Evolutionary conservation across 2,888 invertebrate species (phyloP).

Genomic region (Neoaliturus tenellus): DNA sequence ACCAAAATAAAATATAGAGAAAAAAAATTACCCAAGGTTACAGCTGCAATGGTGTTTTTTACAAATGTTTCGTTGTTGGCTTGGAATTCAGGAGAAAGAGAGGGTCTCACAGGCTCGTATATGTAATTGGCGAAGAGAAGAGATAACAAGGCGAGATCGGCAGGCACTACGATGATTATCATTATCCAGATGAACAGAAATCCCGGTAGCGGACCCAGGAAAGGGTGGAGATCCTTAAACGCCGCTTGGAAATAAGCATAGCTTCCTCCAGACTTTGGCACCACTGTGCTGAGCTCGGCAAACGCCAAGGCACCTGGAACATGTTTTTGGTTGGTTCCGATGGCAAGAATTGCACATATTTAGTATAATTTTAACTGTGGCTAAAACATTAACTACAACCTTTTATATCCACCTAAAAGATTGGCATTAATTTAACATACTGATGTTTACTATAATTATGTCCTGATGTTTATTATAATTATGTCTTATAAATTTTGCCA

Average conservation of each 20-base stretch:
- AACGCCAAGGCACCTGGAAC: conserved; percentile 86
- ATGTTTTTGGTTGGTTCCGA: neutral
- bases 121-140: conserved; percentile 87
- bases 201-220: conserved; percentile 83
- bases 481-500: no score
- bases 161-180: conserved; percentile 83
- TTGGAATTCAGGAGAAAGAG: conserved; percentile 7
- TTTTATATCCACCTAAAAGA: no score
- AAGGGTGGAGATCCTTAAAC: conserved; percentile 78
- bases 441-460: no score
- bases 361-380: no score
- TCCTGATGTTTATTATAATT: no score
- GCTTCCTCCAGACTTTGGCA: conserved; percentile 87
- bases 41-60: conserved; percentile 36
- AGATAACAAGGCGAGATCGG: conserved; percentile 86
- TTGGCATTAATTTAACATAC: no score
- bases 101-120: conserved; percentile 69
- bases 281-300: conserved; percentile 87
- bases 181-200: conserved; percentile 88
- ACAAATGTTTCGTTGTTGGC: conserved; percentile 14
- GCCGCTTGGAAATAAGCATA: conserved; percentile 87
- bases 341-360: no score
- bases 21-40: conserved; percentile 34
- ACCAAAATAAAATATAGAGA: no score
- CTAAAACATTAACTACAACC: no score